phyloP scores from a whole-genome alignment of 2,113 vertebrate genomes.

The Ammodytes dubius region DNA sequence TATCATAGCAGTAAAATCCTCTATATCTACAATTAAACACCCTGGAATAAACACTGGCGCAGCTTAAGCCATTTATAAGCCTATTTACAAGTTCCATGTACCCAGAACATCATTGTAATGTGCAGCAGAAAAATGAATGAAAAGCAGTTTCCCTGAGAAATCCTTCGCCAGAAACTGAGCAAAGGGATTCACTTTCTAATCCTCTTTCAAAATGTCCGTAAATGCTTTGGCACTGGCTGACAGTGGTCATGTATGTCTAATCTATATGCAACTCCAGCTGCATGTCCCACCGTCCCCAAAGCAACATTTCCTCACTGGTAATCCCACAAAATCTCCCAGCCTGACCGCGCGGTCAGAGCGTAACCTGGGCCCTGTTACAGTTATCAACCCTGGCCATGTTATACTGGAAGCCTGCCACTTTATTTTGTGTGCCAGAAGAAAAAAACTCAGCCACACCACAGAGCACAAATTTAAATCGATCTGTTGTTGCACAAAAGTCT shows the following conservation, averaged over 20 bases:
- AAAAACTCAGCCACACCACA: conserved; percentile 40
- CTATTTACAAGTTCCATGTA: conserved; percentile 70
- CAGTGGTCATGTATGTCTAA: conserved; percentile 83
- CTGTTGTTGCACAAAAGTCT: not conserved
- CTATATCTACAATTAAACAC: conserved; percentile 59
- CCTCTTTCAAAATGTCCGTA: conserved; percentile 79
- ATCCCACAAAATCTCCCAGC: conserved; percentile 76
- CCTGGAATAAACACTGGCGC: conserved; percentile 49
- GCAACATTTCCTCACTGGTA: conserved; percentile 71
- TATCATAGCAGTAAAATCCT: conserved; percentile 42
- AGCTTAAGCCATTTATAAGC: conserved; percentile 68
- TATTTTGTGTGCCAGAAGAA: conserved; percentile 55
- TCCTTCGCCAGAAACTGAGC: conserved; percentile 77
- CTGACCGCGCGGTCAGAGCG: conserved; percentile 66
- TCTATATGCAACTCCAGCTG: conserved; percentile 78
- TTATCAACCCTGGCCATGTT: conserved; percentile 79
- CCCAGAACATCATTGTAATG: conserved; percentile 67
- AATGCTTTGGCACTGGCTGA: conserved; percentile 73
- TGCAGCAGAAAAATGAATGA: conserved; percentile 67
- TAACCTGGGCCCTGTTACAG: conserved; percentile 62
- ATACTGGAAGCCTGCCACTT: conserved; percentile 64
- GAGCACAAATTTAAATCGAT: conserved; percentile 3
- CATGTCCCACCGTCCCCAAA: conserved; percentile 59
- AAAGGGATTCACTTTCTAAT: conserved; percentile 83
- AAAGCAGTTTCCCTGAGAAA: conserved; percentile 78